Conservation (phyloP, 2,113 vertebrate species). For the crab-eating macaque (Macaca fascicularis) region T2T-MFA8v1.1 NC_088379.1:117652001-117652500, state of each 20-base stretch:
- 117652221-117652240: fast-evolving
- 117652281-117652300: not conserved
- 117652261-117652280: too few species aligned
- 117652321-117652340: not conserved
- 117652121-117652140: fast-evolving
- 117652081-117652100: too few species aligned
- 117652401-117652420: not conserved
- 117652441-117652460: not conserved
- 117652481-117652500: not conserved
- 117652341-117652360: not conserved
- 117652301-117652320: not conserved
- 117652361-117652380: not conserved
- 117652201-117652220: fast-evolving
- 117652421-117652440: not conserved
- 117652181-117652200: too few species aligned
- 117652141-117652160: too few species aligned
- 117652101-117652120: fast-evolving
- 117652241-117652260: too few species aligned
- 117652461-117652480: not conserved
- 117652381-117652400: not conserved
- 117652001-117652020: too few species aligned
- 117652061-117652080: fast-evolving
- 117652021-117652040: fast-evolving
- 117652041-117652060: too few species aligned
- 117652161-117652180: fast-evolving